phyloP scores from a whole-genome alignment of 92 coral and sea anemone genomes.

The Metridium senile region DNA sequence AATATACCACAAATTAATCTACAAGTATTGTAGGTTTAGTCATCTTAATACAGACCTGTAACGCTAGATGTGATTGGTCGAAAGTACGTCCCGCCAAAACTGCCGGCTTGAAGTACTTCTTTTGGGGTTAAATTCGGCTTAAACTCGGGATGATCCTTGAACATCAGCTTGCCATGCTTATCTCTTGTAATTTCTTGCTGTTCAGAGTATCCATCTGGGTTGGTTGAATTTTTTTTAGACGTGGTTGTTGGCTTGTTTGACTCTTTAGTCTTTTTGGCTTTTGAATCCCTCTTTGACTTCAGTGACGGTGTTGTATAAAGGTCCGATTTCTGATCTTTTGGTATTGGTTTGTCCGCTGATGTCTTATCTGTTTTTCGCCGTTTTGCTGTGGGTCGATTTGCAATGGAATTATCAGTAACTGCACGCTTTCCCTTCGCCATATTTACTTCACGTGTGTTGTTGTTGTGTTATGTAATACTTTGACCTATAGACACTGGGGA shows the following conservation, averaged over 20 bases:
- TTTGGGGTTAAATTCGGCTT: conserved; percentile 80
- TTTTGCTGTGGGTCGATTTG: conserved; percentile 5
- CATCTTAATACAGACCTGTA: conserved; percentile 43
- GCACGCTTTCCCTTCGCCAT: conserved; percentile 15
- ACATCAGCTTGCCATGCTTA: conserved; percentile 69
- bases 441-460: not conserved
- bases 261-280: not conserved
- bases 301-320: not conserved
- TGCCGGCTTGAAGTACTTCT: conserved; percentile 84
- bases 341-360: not conserved
- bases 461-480: conserved; percentile 16
- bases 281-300: not conserved
- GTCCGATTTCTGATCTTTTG: not conserved
- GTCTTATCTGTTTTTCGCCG: conserved; percentile 8
- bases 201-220: not conserved
- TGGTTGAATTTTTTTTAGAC: not conserved
- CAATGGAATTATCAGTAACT: not conserved
- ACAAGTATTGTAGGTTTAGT: not conserved
- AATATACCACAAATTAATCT: no score
- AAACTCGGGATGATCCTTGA: conserved; percentile 75
- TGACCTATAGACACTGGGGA: conserved; percentile 8
- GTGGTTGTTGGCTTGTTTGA: not conserved
- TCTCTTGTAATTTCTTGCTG: conserved; percentile 49
- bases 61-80: conserved; percentile 71
- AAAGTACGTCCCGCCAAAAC: conserved; percentile 87